Base-by-base conservation (phyloP, 2,797 vertebrate species). In the Phoeniculus purpureus region DNA sequence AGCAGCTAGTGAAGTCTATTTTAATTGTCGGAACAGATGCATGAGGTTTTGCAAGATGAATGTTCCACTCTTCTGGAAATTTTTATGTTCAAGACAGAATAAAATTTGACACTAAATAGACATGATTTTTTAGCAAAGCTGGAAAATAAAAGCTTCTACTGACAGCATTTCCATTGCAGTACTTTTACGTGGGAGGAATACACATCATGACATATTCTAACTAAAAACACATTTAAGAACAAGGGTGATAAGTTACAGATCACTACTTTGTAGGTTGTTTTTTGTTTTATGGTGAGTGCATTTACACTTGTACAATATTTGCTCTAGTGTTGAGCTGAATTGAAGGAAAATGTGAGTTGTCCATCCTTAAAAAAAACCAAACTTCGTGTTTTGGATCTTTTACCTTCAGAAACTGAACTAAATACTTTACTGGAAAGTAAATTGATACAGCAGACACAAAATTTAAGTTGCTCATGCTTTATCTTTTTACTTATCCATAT, bases 141-240 rank as follows among this genome's bases (percentile, higher is more conserved):
- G 81, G 65, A 82, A 94, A 95, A 87, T 71, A 90, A 93, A 95
- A 90, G 83, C 81, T 92, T 73, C 67, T 50, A 10, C 72, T 94
- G 94, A 95, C 92, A 95, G 92, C 85, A 67, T 91, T 95, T 92
- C 64, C 51, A 92, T 51, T 92, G 72, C 65, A 77, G 23, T 84
- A 54, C 54, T 84, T 29, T 25, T 64, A n/a, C 1, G 94, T 95
- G 78, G 92, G 95, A 92, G 91, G 91, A 95, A 90, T 90, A 87
- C 61, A 23, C 34, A 91, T 85, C 32, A 79, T 74, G 90, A 71
- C 27, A 9, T 82, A 84, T 92, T 94, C 55, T 91, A 37, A 82
- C 81, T 90, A 48, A 80, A 94, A 87, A 31, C 68, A 62, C 0
- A 0, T 27, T 71, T 25, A 51, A 77, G 84, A 94, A 71, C 27